Evolutionary conservation across 2,888 invertebrate species (phyloP), one percentile per base, ranked within the genome.

Genomic region (Pyrocoelia pectoralis): DNA sequence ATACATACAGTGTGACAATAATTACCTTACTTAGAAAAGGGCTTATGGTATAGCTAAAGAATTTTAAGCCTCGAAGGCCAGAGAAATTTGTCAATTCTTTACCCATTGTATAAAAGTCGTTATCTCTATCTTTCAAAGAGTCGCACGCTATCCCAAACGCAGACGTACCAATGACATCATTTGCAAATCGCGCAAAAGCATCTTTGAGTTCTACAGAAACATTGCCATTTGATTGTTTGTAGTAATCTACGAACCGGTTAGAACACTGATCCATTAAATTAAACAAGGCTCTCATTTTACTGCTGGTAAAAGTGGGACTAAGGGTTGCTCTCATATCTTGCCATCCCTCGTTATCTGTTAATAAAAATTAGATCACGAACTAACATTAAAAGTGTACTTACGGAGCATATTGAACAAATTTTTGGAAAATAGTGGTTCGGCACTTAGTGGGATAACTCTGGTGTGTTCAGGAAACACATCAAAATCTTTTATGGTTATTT

Each of bases 71-170:
- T 48, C 15, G 14, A n/a, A 50, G 5, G 4, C 68, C 68, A 1
- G 14, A 48, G 50, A 74, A 72, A 1, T 67, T 66, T 0, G 69
- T 68, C 0, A 69, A 71, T 1, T 59, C 54, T 12, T 67, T 61
- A 28, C 81, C 83, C 67, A 74, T 74, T 1, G 60, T n/a, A 66
- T 82, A 86, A 72, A 87, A 86, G 43, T 85, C 81, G 63, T 88
- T 87, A 0, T 84, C 74, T 15, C 76, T 80, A 24, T 87, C 79
- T 49, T 80, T 79, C 28, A 86, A 61, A 0, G 87, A 87, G 72
- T 88, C 82, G 0, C 85, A 82, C 62, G 82, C 77, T 0, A 86
- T 78, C 0, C 87, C 87, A 64, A 87, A 87, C 0, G 84, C 86
- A 1, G 83, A 79, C 0, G 84, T 84, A 0, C 87, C 86, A 28